Base-by-base conservation (phyloP, 1,140 invertebrate genomes). In the Phenacoccus solenopsis region DNA sequence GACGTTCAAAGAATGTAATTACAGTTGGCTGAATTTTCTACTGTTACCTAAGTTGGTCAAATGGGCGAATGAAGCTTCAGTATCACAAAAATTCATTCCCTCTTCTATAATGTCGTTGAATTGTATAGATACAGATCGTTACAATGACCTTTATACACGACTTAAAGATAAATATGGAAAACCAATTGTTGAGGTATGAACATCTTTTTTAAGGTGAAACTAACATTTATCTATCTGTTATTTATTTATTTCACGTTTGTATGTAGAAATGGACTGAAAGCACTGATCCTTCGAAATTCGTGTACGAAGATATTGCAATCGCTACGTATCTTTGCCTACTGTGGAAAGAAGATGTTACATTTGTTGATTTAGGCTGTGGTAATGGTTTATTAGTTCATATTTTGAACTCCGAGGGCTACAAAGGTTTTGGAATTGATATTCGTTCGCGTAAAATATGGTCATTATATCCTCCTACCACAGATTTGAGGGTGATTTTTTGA, bases 291-390 rank as follows among this genome's bases (percentile, higher is more conserved):
- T 76, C 86, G 38, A 98, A 98, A 80, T 97, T 91, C 84, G 90
- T 99, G 5, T 95, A 90, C 82, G 96, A 99, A 84, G 96, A 98
- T 78, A 83, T 98, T 71, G 93, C 91, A 5, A 98, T 98, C 75
- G 93, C 94, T 16, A 82, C 91, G 1, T 99, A 98, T 79, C 81
- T 99, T 20, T 80, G 97, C 28, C 80, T 93, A 32, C 73, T 93
- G 0, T 94, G 91, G 91, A 74, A 81, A 38, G 69, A 69, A 38
- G 70, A 49, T 28, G 87, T 90, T 75, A 85, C 81, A 1, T 98
- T 98, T 84, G 84, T 96, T 0, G 96, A 98, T 81, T 81, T 98
- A 28, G 96, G 96, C 0, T 99, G 96, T 84, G 96, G 96, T 0
- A 98, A 98, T 83, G 96, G 97, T 22, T 81, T 99, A 13, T 81